A percentile compares a stretch with the other conserved stretches of the same genome.
Conservation (phyloP, 2,888 invertebrate genomes). For the Ornithoptera priamus region DNA sequence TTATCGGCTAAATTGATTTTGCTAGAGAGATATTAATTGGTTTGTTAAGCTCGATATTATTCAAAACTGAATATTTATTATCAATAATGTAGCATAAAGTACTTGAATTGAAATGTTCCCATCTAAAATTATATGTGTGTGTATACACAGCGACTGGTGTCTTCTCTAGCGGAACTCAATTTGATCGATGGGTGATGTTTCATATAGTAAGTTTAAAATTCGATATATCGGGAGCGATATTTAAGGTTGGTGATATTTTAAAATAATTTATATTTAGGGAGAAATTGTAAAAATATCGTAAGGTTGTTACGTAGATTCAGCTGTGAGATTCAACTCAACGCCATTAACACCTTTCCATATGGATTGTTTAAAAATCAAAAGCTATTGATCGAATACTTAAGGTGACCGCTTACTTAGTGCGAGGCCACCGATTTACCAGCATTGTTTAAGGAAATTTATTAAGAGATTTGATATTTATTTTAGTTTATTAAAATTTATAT, state of each 20-base stretch:
- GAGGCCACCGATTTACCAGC: too few species aligned
- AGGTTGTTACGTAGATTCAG: constrained; percentile 52
- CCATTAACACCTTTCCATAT: constrained; percentile 31
- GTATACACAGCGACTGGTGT: not conserved
- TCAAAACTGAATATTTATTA: too few species aligned
- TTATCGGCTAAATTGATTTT: constrained; percentile 17
- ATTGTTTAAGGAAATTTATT: too few species aligned
- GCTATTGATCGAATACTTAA: too few species aligned
- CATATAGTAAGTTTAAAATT: constrained; percentile 37
- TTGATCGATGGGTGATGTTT: constrained; percentile 39
- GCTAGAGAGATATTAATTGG: not conserved
- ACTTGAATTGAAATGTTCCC: too few species aligned
- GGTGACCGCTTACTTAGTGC: too few species aligned
- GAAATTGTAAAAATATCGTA: constrained; percentile 46
- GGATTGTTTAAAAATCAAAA: too few species aligned
- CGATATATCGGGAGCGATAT: constrained; percentile 50
- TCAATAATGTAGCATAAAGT: too few species aligned
- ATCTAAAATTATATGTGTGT: too few species aligned
- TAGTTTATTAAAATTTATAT: too few species aligned
- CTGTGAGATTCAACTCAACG: constrained; percentile 69
- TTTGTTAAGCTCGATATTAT: too few species aligned
- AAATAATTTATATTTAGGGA: constrained; percentile 52
- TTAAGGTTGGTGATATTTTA: constrained; percentile 74
- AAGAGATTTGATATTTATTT: too few species aligned
- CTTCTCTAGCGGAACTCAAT: constrained; percentile 44